phyloP scores from a whole-genome alignment of 2,888 invertebrate genomes.

The Coecobrya sp. region DNA sequence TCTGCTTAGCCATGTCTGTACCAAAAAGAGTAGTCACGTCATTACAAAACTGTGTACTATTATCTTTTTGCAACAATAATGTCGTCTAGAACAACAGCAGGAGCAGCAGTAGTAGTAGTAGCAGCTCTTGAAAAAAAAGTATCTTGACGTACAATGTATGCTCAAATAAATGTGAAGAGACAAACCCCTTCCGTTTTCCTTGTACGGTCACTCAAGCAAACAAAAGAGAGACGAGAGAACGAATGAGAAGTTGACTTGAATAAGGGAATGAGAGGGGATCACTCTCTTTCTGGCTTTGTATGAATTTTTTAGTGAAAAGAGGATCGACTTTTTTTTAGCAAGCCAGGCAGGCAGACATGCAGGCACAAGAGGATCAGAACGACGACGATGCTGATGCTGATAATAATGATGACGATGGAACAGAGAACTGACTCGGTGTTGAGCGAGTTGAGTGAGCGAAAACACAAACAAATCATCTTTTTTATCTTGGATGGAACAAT shows the following conservation, averaged over 20 bases:
- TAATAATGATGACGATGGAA: constrained; percentile 30
- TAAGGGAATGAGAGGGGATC: constrained; percentile 43
- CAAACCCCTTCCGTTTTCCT: constrained; percentile 65
- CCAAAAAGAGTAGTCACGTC: background rate
- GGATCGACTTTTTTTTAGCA: constrained; percentile 44
- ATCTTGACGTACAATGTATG: constrained; percentile 10
- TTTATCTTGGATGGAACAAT: constrained; percentile 32
- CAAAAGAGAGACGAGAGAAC: constrained; percentile 39
- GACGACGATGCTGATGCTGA: constrained; percentile 9
- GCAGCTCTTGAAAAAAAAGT: background rate
- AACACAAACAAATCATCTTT: constrained; percentile 13
- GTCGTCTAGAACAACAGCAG: constrained; percentile 24
- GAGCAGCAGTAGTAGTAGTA: background rate
- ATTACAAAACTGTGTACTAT: constrained; percentile 22
- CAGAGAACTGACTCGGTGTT: constrained; percentile 11
- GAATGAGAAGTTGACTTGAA: constrained; percentile 42
- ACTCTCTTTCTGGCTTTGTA: constrained; percentile 44
- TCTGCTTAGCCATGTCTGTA: background rate
- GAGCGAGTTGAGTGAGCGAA: constrained; percentile 37
- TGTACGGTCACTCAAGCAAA: constrained; percentile 69
- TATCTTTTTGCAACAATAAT: constrained; percentile 48
- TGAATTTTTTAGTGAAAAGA: constrained; percentile 57
- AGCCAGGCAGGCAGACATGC: background rate
- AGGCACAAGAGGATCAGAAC: background rate
- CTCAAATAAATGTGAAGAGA: constrained; percentile 15